Evolutionary conservation across 2,113 vertebrate genomes (phyloP).

Genomic region (Odobenus rosmarus): DNA sequence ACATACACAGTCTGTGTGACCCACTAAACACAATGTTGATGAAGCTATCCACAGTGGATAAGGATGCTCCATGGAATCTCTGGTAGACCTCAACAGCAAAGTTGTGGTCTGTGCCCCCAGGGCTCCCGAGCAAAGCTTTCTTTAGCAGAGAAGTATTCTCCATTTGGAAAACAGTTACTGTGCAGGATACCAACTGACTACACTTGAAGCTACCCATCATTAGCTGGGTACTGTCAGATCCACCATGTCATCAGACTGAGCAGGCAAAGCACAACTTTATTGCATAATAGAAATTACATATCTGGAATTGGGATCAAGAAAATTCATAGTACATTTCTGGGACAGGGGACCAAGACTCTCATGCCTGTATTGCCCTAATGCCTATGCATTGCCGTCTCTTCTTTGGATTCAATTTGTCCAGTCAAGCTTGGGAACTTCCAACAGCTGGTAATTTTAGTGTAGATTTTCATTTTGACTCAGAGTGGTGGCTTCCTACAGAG

Average conservation of each 20-base stretch:
- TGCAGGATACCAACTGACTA: not conserved
- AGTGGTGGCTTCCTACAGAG: not conserved
- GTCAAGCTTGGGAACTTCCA: not conserved
- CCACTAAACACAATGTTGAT: not conserved
- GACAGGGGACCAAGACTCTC: not conserved
- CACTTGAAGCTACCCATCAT: not conserved
- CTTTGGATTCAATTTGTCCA: constrained; percentile 3
- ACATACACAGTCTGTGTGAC: not conserved
- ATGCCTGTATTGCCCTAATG: not conserved
- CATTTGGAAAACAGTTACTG: not conserved
- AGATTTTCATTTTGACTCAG: constrained; percentile 22
- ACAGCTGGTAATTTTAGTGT: not conserved
- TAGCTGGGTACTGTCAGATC: not conserved
- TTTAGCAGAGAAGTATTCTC: not conserved
- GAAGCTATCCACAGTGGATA: not conserved
- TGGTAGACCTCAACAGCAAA: not conserved
- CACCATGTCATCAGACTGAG: not conserved
- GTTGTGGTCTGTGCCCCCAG: not conserved
- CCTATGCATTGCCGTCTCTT: not conserved
- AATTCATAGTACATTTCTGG: not conserved
- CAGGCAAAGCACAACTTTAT: not conserved
- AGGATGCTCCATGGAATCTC: not conserved
- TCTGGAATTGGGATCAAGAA: not conserved
- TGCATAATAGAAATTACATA: not conserved
- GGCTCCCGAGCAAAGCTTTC: not conserved